Conservation (phyloP, 2,113 vertebrate genomes). For the Herpetotheres cachinnans region DNA sequence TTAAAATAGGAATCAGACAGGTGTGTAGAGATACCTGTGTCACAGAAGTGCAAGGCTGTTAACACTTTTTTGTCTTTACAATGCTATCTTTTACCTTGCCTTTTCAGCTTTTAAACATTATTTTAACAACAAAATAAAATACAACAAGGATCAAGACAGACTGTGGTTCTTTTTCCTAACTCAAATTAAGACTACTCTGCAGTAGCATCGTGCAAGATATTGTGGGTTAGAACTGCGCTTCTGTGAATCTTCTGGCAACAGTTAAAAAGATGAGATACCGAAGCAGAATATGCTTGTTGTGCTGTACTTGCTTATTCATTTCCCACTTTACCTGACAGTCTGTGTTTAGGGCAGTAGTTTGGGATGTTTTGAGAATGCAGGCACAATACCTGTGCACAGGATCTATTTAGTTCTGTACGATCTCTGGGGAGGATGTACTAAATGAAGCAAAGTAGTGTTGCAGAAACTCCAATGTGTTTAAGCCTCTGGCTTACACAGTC, state of each 20-base stretch:
- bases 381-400: neutral
- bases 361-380: neutral
- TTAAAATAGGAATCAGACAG: neutral
- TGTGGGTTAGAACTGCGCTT: neutral
- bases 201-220: neutral
- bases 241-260: neutral
- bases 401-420: neutral
- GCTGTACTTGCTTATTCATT: neutral
- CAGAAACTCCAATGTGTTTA: constrained; percentile 15
- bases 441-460: constrained; percentile 42
- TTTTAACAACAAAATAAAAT: neutral
- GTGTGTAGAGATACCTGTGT: neutral
- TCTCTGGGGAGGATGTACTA: neutral
- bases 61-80: neutral
- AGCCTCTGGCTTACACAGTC: neutral
- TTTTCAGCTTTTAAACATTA: neutral
- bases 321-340: neutral
- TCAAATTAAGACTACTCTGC: neutral
- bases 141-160: neutral
- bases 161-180: neutral
- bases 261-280: neutral
- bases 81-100: neutral
- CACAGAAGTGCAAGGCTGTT: neutral
- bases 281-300: neutral
- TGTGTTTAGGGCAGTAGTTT: neutral